Evolutionary conservation across 2,113 vertebrate species (phyloP), one percentile per base, ranked within the genome.

Genomic region (Anser cygnoides): DNA sequence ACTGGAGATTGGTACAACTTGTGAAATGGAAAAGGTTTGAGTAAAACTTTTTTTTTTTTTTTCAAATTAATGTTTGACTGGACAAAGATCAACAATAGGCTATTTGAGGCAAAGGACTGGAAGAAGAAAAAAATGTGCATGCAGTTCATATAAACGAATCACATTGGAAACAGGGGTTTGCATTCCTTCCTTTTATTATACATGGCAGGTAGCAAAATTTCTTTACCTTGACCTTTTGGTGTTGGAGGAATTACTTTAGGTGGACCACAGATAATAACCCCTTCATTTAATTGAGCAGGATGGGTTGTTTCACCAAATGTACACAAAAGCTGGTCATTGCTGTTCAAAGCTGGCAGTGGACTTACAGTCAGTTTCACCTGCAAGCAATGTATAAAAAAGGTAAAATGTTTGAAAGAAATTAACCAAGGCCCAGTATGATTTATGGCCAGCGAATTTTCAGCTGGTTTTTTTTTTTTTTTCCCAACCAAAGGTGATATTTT

Each of bases 351-450:
- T 21, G 98, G 98, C 23, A 98, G 80, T 1, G 98, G 98, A 28
- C 95, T 97, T 89, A 98, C 84, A 9, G 96, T 97, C 96, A 98
- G 96, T 79, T 95, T 92, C 52, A 98, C 98, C 98, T 98, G 89
- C 31, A 95, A 92, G 87, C 10, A 87, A 87, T 86, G 75, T 52
- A 62, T 75, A 0, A 58, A 79, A 93, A 73, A 11, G 17, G 10
- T 79, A 50, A 93, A 84, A 67, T 68, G 80, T 39, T 70, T 83
- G 37, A 79, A 83, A 87, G 37, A 68, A 78, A 89, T 1, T 1
- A 91, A 37, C 13, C 9, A 77, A 83, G 35, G 57, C 3, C 10
- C 23, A 50, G 23, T 29, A 80, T 84, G 37, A 73, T 37, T 72
- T 71, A 80, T 71, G 55, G 66, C 18, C 52, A 77, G 4, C 85